These are phyloP conservation scores for Goniozus legneri DNA, from an alignment of 1,140 invertebrate genomes.

Conservation along the genomic window DNA sequence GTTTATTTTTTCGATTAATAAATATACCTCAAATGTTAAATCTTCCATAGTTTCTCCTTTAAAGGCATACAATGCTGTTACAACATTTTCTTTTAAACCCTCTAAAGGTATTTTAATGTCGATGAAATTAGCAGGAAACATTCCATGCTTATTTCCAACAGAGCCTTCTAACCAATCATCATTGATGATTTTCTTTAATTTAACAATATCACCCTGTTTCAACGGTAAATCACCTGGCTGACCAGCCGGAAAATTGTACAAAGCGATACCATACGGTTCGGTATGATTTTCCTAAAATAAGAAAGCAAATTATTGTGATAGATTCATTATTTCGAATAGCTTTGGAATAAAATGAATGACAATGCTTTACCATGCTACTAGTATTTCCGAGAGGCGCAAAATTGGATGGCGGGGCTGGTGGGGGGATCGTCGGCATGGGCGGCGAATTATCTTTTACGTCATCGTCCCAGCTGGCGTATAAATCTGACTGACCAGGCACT, in stretches of 20 bases:
- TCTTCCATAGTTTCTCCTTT: constrained; percentile 61
- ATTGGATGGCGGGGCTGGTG: constrained; percentile 69
- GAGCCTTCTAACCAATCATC: constrained; percentile 77
- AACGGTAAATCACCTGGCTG: constrained; percentile 71
- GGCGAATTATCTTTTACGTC: constrained; percentile 54
- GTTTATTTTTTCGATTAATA: not conserved
- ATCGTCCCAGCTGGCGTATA: constrained; percentile 28
- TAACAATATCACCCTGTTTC: constrained; percentile 69
- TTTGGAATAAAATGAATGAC: too few relatives aligned
- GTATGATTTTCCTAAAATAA: constrained; percentile 38
- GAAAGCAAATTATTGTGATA: not conserved
- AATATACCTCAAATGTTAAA: constrained; percentile 56
- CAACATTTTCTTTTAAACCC: constrained; percentile 39
- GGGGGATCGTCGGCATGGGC: constrained; percentile 73
- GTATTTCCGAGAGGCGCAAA: too few relatives aligned
- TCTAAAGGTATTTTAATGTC: constrained; percentile 70
- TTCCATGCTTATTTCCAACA: constrained; percentile 64
- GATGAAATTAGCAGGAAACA: constrained; percentile 79
- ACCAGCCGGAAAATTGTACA: constrained; percentile 69
- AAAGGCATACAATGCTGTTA: constrained; percentile 62
- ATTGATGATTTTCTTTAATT: constrained; percentile 66
- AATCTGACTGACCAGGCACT: too few relatives aligned
- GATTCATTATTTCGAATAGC: too few relatives aligned
- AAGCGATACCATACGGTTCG: constrained; percentile 66
- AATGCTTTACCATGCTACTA: too few relatives aligned